These are phyloP conservation scores for Piaya cayana DNA, from an alignment of 2,113 vertebrate species.

Conservation along the genomic window DNA sequence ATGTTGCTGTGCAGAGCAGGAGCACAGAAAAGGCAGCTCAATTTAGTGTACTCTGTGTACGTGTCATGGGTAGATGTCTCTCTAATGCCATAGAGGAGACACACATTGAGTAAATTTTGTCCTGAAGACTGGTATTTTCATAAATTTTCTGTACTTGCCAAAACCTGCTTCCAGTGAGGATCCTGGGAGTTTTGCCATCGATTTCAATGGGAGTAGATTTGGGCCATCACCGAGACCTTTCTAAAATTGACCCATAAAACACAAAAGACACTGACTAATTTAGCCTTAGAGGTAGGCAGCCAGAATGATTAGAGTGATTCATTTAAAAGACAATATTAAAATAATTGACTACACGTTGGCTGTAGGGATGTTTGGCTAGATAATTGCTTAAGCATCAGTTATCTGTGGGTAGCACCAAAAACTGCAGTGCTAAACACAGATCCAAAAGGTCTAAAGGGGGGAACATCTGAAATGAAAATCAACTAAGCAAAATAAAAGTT, in stretches of 20 bases:
- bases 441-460: not conserved
- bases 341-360: slow-evolving; percentile 15
- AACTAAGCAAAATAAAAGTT: not conserved
- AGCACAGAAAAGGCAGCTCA: not conserved
- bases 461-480: not conserved
- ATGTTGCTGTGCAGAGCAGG: not conserved
- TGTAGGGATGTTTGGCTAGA: not conserved
- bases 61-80: not conserved
- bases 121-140: slow-evolving; percentile 4
- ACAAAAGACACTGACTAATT: slow-evolving; percentile 42
- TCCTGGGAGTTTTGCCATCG: not conserved
- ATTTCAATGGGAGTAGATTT: slow-evolving; percentile 9
- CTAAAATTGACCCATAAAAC: slow-evolving; percentile 24
- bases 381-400: not conserved
- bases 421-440: not conserved
- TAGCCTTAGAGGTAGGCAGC: slow-evolving; percentile 22
- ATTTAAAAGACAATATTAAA: slow-evolving; percentile 57
- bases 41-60: not conserved
- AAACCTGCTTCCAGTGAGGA: not conserved
- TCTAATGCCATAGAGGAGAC: not conserved
- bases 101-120: slow-evolving; percentile 15
- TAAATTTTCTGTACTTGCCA: not conserved
- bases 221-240: not conserved
- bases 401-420: slow-evolving; percentile 27
- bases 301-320: not conserved